Conservation (phyloP, 2,888 invertebrate genomes). For the Loripinus fragilis region DNA sequence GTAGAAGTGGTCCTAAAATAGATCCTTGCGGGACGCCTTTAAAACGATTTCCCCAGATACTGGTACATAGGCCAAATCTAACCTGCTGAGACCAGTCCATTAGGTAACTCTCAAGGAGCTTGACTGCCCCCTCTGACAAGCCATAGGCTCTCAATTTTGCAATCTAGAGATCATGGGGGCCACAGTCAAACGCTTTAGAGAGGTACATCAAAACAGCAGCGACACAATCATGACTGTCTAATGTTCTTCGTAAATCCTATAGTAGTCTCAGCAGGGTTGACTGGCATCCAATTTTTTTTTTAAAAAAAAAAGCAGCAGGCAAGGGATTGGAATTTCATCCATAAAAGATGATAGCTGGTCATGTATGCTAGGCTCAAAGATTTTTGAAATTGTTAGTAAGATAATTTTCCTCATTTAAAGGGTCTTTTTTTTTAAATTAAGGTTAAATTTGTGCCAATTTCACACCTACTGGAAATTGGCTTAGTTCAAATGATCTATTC, state of each 20-base stretch:
- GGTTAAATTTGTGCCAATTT: neutral
- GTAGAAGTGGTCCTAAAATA: neutral
- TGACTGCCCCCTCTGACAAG: neutral
- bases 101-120: neutral
- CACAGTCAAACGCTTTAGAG: neutral
- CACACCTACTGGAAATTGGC: neutral
- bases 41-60: neutral
- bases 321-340: neutral
- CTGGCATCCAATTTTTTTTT: neutral
- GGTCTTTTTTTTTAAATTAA: neutral
- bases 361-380: neutral
- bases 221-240: neutral
- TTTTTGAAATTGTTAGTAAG: neutral
- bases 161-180: neutral
- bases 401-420: neutral
- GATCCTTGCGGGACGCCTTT: neutral
- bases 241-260: neutral
- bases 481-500: neutral
- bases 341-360: neutral
- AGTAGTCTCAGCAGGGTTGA: neutral
- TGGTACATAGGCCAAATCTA: neutral
- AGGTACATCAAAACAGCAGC: neutral
- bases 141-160: neutral
- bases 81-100: neutral
- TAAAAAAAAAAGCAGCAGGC: neutral